Evolutionary conservation across 2,113 vertebrate species (phyloP), one percentile per base, ranked within the genome.

Genomic region (Poeciliopsis occidentalis): DNA sequence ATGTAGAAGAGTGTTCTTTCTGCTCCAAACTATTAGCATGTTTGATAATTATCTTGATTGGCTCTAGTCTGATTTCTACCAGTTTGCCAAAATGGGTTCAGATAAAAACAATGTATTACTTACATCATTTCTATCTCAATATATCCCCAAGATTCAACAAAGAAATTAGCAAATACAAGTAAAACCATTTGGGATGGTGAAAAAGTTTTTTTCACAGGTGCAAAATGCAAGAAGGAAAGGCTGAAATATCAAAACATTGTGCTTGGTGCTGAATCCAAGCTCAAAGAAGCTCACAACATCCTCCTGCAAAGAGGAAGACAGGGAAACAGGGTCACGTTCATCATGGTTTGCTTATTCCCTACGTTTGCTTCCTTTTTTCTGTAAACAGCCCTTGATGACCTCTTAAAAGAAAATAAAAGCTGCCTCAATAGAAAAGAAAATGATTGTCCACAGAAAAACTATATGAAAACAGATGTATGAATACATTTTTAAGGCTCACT

Each of bases 321-420:
- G 15, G 15, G 61, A 89, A 87, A 84, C 67, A 22, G 60, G 60
- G 69, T 66, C 57, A 47, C 22, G 69, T 69, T 79, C 75, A 51
- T 79, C 74, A 68, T 72, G 39, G 81, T 88, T 89, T 85, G 85
- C 83, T 85, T 84, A 64, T 83, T 71, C 29, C 26, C 6, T 4
- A 17, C 29, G n/a, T 24, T 57, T 57, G 22, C 51, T n/a, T n/a
- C 24, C 51, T 57, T 57, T 17, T 17, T 57, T 57, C 51, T 57
- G 51, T 24, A 57, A 22, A n/a, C 24, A 57, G 8, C 8, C 51
- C 51, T 57, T 17, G 24, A 57, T 57, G 22, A 57, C 8, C 24
- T 57, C 51, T n/a, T 54, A 10, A n/a, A 12, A 30, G 61, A 29
- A 63, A 31, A 19, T 27, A 7, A 57, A 22, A 57, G n/a, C 10